Evolutionary conservation across 2,888 invertebrate species (phyloP).

Genomic region (Molanna angustata): DNA sequence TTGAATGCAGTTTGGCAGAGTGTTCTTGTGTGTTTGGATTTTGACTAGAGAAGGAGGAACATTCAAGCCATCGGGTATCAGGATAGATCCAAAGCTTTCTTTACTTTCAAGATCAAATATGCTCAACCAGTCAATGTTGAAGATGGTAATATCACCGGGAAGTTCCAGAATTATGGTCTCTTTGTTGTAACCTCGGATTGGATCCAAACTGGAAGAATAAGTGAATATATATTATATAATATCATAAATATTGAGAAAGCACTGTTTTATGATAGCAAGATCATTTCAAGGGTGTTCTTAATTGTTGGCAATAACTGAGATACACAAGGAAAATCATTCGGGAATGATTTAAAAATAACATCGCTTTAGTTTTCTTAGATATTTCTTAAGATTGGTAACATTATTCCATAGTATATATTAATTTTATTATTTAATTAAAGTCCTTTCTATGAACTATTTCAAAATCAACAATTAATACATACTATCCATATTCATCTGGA

Average conservation of each 20-base stretch:
- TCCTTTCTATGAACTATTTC: no score
- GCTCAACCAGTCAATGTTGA: constrained; percentile 81
- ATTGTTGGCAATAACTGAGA: no score
- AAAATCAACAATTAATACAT: no score
- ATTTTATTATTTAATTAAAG: no score
- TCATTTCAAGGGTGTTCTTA: no score
- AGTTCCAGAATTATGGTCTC: constrained; percentile 72
- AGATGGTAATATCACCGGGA: constrained; percentile 79
- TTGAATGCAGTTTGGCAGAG: constrained; percentile 80
- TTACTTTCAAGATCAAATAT: constrained; percentile 70
- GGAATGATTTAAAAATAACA: no score
- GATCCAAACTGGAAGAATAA: constrained; percentile 64
- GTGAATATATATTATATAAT: background rate
- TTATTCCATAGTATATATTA: no score
- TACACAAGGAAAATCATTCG: no score
- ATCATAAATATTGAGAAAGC: background rate
- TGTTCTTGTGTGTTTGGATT: constrained; percentile 59
- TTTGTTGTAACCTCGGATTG: constrained; percentile 67
- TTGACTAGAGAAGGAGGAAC: constrained; percentile 82
- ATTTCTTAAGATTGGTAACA: no score
- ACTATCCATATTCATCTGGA: constrained; percentile 92
- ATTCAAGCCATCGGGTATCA: constrained; percentile 77
- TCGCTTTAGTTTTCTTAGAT: no score
- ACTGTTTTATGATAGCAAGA: no score
- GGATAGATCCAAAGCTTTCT: constrained; percentile 68